phyloP scores from a whole-genome alignment of 37 sponge, comb jelly and placozoan genomes.

The Cliona cf. orientalis region DNA sequence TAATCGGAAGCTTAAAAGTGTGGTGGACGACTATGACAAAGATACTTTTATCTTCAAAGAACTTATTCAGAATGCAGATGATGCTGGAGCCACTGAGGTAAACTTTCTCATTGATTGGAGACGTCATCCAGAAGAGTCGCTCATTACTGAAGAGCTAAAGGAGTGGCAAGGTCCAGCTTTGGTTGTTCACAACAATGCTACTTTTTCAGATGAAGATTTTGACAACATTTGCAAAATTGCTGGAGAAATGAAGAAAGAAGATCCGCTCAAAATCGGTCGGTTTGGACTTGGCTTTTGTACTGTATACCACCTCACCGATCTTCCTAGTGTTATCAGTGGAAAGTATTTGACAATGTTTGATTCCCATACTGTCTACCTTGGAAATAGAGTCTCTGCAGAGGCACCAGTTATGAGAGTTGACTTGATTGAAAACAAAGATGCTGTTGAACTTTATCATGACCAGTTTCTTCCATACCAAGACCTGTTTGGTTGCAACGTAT shows the following conservation, averaged over 20 bases:
- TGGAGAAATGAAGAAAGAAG: slow-evolving; percentile 67
- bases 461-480: slow-evolving; percentile 81
- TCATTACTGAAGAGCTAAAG: slow-evolving; percentile 62
- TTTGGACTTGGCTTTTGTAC: slow-evolving; percentile 89
- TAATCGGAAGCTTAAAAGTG: too few relatives aligned
- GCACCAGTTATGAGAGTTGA: slow-evolving; percentile 76
- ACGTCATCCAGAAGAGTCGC: slow-evolving; percentile 36
- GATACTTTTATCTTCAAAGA: slow-evolving; percentile 84
- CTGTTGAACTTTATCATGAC: slow-evolving; percentile 50
- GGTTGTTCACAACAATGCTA: slow-evolving; percentile 69
- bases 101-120: slow-evolving; percentile 85
- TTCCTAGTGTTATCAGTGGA: slow-evolving; percentile 85
- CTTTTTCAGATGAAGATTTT: slow-evolving; percentile 78
- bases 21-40: slow-evolving; percentile 72
- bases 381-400: slow-evolving; percentile 39
- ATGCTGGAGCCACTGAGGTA: slow-evolving; percentile 80
- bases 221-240: slow-evolving; percentile 79
- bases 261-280: slow-evolving; percentile 79
- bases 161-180: slow-evolving; percentile 92
- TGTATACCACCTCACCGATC: slow-evolving; percentile 78
- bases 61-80: slow-evolving; percentile 92
- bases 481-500: slow-evolving; percentile 73
- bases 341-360: slow-evolving; percentile 76
- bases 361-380: slow-evolving; percentile 79
- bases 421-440: slow-evolving; percentile 34